Evolutionary conservation across 2,113 vertebrate genomes (phyloP).

Genomic region (Scartelaos histophorus): DNA sequence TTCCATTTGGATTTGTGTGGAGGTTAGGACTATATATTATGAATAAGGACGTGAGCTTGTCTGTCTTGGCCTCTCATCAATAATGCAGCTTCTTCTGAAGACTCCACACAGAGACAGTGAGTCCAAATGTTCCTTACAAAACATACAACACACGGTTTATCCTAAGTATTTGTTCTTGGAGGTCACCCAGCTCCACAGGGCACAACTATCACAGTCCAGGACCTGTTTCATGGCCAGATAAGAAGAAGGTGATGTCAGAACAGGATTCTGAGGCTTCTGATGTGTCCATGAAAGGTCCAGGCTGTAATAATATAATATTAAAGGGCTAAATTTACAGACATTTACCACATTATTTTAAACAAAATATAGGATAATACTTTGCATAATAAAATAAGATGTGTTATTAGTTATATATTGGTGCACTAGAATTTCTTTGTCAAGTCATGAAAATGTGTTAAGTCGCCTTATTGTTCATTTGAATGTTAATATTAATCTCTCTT

Average conservation of each 20-base stretch:
- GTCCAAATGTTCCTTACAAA: neutral
- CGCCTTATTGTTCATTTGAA: neutral
- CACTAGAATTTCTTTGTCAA: neutral
- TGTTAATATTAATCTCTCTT: neutral
- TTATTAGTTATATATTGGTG: too few species aligned
- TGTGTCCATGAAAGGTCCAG: too few species aligned
- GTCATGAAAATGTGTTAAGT: neutral
- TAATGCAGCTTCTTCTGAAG: slow-evolving; percentile 25
- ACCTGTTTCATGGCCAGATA: neutral
- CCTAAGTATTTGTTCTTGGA: neutral
- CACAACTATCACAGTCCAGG: neutral
- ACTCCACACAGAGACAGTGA: neutral
- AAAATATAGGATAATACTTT: neutral
- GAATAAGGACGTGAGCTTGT: slow-evolving; percentile 26
- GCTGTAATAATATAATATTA: too few species aligned
- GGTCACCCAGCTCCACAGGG: neutral
- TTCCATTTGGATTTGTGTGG: slow-evolving; percentile 50
- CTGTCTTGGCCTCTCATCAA: slow-evolving; percentile 25
- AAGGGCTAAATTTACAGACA: too few species aligned
- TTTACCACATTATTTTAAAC: too few species aligned
- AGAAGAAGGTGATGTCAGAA: neutral
- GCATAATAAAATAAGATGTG: too few species aligned
- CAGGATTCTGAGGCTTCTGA: too few species aligned
- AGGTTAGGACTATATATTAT: slow-evolving; percentile 29
- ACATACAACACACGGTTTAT: neutral